phyloP scores from a whole-genome alignment of 2,888 invertebrate species.

The Galerucella calmariensis region DNA sequence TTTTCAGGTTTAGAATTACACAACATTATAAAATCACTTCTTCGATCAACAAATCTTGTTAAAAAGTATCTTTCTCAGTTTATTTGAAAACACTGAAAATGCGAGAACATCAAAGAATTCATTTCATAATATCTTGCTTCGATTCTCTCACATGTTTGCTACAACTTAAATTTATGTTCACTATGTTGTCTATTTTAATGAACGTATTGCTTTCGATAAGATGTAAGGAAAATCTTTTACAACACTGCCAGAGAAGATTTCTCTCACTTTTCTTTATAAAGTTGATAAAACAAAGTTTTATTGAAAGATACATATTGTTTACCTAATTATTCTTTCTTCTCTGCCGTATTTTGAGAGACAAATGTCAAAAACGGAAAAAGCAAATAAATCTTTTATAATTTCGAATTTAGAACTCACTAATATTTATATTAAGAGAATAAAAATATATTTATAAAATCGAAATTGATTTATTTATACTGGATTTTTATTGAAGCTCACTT shows the following conservation, averaged over 20 bases:
- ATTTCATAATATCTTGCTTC: not conserved
- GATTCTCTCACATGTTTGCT: not conserved
- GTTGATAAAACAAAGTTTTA: not conserved
- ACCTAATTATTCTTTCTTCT: not conserved
- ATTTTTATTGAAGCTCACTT: slow-evolving; percentile 25
- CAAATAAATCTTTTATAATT: slow-evolving; percentile 2
- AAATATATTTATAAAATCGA: slow-evolving; percentile 23
- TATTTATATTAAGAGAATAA: not conserved
- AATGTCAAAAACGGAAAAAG: slow-evolving; percentile 5
- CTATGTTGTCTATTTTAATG: not conserved
- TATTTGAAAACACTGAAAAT: not conserved
- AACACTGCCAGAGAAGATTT: not conserved
- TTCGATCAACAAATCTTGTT: not conserved
- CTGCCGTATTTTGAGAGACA: not conserved
- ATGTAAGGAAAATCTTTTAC: not conserved
- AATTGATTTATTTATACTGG: slow-evolving; percentile 25
- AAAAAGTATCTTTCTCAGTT: not conserved
- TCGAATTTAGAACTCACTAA: slow-evolving; percentile 6
- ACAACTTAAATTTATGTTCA: not conserved
- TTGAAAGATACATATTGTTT: slow-evolving; percentile 4
- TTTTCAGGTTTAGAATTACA: no score
- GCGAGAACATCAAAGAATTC: not conserved
- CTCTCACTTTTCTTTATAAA: not conserved
- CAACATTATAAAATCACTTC: not conserved
- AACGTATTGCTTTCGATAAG: not conserved